A percentile compares a stretch with the other conserved stretches of the same genome.
These are phyloP conservation scores for Patiria pectinifera DNA, from an alignment of 53 echinoderm and acorn worm genomes.

Conservation along the genomic window DNA sequence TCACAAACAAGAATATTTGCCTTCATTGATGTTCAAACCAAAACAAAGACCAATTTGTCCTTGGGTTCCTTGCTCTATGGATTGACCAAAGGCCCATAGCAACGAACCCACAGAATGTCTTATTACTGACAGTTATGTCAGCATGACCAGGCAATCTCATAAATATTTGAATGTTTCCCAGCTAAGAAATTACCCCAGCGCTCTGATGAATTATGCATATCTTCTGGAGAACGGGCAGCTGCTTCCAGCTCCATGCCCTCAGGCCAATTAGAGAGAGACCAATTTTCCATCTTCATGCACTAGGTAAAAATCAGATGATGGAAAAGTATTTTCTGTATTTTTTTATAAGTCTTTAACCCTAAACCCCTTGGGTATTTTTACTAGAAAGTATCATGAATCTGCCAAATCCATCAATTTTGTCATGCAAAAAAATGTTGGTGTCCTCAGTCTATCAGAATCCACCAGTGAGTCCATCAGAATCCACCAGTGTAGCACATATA, in stretches of 20 bases:
- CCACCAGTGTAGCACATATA: no score
- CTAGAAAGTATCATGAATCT: no score
- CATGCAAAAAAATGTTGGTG: no score
- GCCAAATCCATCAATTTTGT: no score
- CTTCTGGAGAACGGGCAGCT: neutral
- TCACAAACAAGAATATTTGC: no score
- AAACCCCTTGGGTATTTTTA: neutral
- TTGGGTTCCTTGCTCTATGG: neutral
- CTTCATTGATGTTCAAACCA: no score
- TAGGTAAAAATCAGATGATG: neutral
- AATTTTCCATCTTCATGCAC: neutral
- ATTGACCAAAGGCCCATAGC: neutral
- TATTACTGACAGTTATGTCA: neutral
- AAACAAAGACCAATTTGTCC: neutral
- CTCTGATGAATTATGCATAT: conserved; percentile 11
- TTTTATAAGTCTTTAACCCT: neutral
- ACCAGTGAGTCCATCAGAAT: no score
- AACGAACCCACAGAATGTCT: neutral
- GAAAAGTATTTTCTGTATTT: neutral
- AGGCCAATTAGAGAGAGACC: neutral
- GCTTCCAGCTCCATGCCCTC: neutral
- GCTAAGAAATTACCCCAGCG: conserved; percentile 29
- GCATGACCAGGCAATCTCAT: conserved; percentile 4
- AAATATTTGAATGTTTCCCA: conserved; percentile 23
- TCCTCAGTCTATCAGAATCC: no score